These are phyloP conservation scores for Halichoeres trimaculatus DNA, from an alignment of 2,113 vertebrate genomes.

Conservation along the genomic window DNA sequence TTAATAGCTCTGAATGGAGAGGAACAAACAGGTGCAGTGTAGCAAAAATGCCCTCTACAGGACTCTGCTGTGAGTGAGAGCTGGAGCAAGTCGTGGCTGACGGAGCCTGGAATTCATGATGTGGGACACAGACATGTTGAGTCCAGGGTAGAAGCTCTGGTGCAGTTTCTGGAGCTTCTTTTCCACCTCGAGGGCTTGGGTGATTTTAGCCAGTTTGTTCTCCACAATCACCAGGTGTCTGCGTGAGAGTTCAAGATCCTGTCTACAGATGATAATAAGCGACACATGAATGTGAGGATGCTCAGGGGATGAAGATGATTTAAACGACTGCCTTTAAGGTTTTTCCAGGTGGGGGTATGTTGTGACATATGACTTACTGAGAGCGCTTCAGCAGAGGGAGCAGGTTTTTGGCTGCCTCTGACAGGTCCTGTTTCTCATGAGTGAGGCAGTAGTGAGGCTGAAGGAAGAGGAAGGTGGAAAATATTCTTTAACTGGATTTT, in stretches of 20 bases:
- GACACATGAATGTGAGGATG: no score
- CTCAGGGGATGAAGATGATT: background rate
- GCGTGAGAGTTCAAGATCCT: background rate
- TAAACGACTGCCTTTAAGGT: no score
- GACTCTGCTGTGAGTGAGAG: background rate
- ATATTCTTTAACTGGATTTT: no score
- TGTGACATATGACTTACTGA: conserved; percentile 37
- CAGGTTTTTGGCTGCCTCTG: conserved; percentile 5
- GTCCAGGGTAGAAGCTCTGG: conserved; percentile 1
- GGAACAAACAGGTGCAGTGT: background rate
- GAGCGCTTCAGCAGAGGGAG: background rate
- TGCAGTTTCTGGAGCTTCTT: conserved; percentile 32
- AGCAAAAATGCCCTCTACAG: background rate
- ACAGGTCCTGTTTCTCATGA: conserved; percentile 17
- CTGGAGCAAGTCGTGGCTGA: background rate
- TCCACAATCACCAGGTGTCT: conserved; percentile 2
- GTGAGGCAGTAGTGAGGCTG: conserved; percentile 34
- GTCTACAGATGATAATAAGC: conserved; percentile 10
- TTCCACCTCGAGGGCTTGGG: background rate
- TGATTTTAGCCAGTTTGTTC: conserved; percentile 24
- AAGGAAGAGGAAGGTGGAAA: background rate
- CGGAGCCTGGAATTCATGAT: background rate
- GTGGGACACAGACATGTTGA: background rate
- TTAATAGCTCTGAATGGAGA: background rate
- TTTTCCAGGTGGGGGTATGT: no score